Evolutionary conservation across 2,888 invertebrate genomes (phyloP), one percentile per base, ranked within the genome.

Genomic region (Augiades crinisus): DNA sequence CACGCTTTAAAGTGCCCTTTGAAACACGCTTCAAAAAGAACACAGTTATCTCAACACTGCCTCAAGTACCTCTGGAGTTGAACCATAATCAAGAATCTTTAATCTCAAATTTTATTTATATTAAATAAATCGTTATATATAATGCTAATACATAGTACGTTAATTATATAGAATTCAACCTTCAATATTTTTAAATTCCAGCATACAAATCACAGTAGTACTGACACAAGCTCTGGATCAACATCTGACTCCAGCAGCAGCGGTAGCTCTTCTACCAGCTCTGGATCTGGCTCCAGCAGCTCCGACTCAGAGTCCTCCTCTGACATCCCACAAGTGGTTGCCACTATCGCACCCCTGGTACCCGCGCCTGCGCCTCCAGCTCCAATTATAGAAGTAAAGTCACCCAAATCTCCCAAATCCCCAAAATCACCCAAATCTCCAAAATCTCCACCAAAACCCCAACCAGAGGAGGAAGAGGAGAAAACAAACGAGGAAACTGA

Each of bases 231-330:
- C 62, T 93, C 94, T 21, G 93, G 91, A 4, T 92, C 93, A 6
- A 88, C 92, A 2, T 94, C 94, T 0, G 94, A 93, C 61, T 94
- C 93, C 0, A 94, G 92, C 65, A 92, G 92, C 52, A 92, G 94
- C 64, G 93, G 92, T 30, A 93, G 93, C 53, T 93, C 93, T 0
- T 92, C 94, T 0, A 93, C 92, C 55, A 93, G 92, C 49, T 93
- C 94, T 0, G 94, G 92, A 31, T 93, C 94, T 2, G 94, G 92
- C 0, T 93, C 92, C 2, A 92, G 93, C 30, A 94, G 93, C 63
- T 92, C 93, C 0, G 95, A 94, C 60, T 92, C 93, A 0, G 95
- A 95, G 58, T 93, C 94, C 0, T 93, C 94, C 1, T 92, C 87
- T 0, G 85, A 85, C 10, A 67, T 71, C 6, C 79, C 81, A 46